phyloP scores from a whole-genome alignment of 2,888 invertebrate species.

The Xestia ashworthii region DNA sequence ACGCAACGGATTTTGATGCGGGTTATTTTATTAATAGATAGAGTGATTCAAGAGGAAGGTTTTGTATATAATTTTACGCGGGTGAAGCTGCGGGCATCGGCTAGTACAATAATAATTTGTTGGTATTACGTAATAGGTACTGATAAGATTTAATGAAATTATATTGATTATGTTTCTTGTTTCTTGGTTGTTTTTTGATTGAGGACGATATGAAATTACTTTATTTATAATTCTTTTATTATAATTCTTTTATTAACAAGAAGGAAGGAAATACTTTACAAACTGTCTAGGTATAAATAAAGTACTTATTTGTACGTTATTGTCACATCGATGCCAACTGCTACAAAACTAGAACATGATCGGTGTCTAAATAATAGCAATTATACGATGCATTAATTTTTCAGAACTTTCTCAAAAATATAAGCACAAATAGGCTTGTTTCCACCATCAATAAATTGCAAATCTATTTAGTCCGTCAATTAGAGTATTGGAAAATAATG shows the following conservation, averaged over 20 bases:
- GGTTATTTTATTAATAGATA: too few relatives aligned
- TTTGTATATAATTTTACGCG: too few relatives aligned
- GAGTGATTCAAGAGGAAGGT: too few relatives aligned
- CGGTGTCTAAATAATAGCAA: neutral
- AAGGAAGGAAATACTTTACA: neutral
- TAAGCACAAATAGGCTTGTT: too few relatives aligned
- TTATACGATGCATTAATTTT: neutral
- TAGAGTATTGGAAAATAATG: too few relatives aligned
- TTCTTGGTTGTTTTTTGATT: too few relatives aligned
- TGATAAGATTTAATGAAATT: constrained; percentile 19
- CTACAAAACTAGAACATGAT: neutral
- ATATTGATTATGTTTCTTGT: constrained; percentile 19
- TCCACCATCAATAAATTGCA: too few relatives aligned
- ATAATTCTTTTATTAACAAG: neutral
- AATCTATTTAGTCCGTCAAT: too few relatives aligned
- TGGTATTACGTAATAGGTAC: neutral
- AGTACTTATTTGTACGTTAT: neutral
- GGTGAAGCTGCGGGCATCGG: too few relatives aligned
- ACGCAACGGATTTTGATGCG: too few relatives aligned
- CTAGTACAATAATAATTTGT: neutral
- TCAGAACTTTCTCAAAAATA: neutral
- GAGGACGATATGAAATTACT: constrained; percentile 6
- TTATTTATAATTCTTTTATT: too few relatives aligned
- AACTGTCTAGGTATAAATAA: neutral
- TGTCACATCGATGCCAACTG: neutral